These are phyloP conservation scores for Hermaeophaga mercurialis DNA, from an alignment of 2,888 invertebrate genomes.

Conservation along the genomic window DNA sequence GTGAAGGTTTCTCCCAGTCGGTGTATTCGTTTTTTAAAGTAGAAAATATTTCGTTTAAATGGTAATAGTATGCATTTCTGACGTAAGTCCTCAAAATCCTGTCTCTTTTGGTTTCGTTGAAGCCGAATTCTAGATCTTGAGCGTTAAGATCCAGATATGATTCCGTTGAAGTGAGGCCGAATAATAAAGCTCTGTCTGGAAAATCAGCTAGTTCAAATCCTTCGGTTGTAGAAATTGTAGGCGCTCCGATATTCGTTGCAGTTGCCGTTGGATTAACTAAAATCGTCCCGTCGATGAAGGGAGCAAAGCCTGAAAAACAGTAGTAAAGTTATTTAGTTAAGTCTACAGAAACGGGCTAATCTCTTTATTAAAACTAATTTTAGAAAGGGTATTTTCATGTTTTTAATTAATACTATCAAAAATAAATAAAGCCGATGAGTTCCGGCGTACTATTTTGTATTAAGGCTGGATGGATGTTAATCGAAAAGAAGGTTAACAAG, in stretches of 20 bases:
- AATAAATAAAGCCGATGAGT: no score
- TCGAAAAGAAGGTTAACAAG: no score
- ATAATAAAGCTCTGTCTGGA: conserved; percentile 79
- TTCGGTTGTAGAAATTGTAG: conserved; percentile 70
- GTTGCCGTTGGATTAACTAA: conserved; percentile 66
- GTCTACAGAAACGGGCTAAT: no score
- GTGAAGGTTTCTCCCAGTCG: conserved; percentile 90
- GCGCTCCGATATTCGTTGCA: conserved; percentile 43
- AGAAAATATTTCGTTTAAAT: conserved; percentile 93
- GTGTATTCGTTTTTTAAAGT: conserved; percentile 94
- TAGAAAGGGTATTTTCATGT: no score
- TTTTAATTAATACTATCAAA: no score
- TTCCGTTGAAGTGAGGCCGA: conserved; percentile 82
- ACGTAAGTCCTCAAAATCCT: conserved; percentile 89
- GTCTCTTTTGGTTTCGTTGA: conserved; percentile 86
- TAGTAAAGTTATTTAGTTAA: no score
- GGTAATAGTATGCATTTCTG: conserved; percentile 92
- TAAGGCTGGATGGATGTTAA: no score
- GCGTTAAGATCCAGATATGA: conserved; percentile 83
- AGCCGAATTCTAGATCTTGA: conserved; percentile 87
- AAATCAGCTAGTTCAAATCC: conserved; percentile 84
- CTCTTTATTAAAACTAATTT: no score
- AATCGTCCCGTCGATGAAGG: conserved; percentile 90
- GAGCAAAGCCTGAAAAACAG: conserved; percentile 72
- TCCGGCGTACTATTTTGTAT: no score